Percentiles rank a stretch among this genome's conserved stretches.
phyloP scores from a whole-genome alignment of 2,888 invertebrate genomes.

The Elaeidobius kamerunicus region DNA sequence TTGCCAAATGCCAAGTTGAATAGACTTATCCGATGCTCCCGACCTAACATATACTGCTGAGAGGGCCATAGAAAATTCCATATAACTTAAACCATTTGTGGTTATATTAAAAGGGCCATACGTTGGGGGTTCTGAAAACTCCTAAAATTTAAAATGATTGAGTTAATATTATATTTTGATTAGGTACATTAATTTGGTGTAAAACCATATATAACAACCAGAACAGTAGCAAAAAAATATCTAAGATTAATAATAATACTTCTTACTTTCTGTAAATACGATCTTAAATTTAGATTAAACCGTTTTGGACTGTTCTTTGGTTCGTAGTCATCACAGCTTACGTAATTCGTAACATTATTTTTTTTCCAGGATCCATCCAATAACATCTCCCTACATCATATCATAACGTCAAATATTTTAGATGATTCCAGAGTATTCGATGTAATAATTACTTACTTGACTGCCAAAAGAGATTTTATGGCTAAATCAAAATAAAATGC shows the following conservation, averaged over 20 bases:
- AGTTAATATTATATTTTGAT: background rate
- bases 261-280: conserved; percentile 61
- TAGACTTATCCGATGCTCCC: conserved; percentile 69
- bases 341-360: conserved; percentile 61
- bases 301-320: conserved; percentile 73
- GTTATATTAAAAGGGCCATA: conserved; percentile 65
- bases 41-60: conserved; percentile 69
- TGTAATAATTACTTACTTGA: conserved; percentile 70
- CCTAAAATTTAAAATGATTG: conserved; percentile 21
- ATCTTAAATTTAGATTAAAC: conserved; percentile 63
- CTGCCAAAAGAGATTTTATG: conserved; percentile 66
- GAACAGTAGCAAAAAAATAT: background rate
- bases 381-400: conserved; percentile 66
- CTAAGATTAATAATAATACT: background rate
- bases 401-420: no score
- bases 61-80: conserved; percentile 72
- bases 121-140: conserved; percentile 44
- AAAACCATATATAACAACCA: background rate
- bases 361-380: conserved; percentile 71
- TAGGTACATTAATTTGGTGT: background rate
- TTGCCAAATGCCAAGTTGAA: conserved; percentile 72
- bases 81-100: conserved; percentile 69
- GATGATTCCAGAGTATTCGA: no score
- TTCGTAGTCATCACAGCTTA: conserved; percentile 76
- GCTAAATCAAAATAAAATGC: conserved; percentile 88